Conservation (phyloP, 2,113 vertebrate genomes). For the Epinephelus lanceolatus region DNA sequence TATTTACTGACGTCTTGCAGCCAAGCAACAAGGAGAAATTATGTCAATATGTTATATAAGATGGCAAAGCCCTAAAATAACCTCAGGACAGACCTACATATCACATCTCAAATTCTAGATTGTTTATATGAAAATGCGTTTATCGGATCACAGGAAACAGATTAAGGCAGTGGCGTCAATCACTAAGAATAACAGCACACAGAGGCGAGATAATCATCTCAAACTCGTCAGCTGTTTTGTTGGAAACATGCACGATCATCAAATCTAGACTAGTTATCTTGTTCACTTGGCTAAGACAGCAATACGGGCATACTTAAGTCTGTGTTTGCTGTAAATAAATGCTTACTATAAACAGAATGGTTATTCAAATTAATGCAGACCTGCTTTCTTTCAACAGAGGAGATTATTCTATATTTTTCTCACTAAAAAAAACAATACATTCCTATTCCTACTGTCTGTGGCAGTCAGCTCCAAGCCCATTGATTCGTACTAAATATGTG, state of each 20-base stretch:
- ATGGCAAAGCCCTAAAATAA: neutral
- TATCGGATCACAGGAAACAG: neutral
- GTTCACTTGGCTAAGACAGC: neutral
- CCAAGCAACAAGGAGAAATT: neutral
- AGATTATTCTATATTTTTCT: neutral
- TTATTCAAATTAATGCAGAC: neutral
- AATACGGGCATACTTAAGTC: neutral
- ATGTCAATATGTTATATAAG: conserved; percentile 16
- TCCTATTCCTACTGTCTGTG: too few relatives aligned
- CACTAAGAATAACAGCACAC: neutral
- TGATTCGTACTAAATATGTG: neutral
- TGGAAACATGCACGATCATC: conserved; percentile 33
- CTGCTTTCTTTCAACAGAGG: neutral
- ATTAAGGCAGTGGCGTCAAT: neutral
- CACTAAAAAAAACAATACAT: neutral
- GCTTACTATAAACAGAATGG: neutral
- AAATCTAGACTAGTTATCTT: conserved; percentile 2
- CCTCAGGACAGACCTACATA: neutral
- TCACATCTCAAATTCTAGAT: neutral
- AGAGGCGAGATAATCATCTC: conserved; percentile 6
- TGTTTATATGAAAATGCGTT: neutral
- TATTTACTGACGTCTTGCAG: neutral
- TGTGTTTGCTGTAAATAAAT: conserved; percentile 48
- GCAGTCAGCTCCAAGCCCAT: too few relatives aligned
- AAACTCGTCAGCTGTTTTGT: conserved; percentile 12